These are phyloP conservation scores for Dendrocopos noguchii DNA, from an alignment of 2,113 vertebrate species.

Conservation along the genomic window DNA sequence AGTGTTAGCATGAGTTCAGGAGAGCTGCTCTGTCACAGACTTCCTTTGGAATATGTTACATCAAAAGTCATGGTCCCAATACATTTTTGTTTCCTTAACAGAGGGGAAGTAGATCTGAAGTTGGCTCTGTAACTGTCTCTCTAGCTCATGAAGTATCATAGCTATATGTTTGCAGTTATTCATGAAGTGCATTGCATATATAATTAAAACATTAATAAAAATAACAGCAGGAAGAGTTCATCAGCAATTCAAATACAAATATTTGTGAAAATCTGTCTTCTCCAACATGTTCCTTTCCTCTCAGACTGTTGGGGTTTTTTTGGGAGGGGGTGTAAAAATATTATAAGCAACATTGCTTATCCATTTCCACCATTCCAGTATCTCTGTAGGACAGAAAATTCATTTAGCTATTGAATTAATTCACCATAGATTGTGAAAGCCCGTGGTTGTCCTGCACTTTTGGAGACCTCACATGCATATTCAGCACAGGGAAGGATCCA, in stretches of 20 bases:
- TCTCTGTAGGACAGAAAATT: conserved; percentile 44
- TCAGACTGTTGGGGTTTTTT: not conserved
- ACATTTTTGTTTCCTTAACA: conserved; percentile 22
- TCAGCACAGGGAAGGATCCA: not conserved
- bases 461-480: not conserved
- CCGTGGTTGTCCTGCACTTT: not conserved
- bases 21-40: not conserved
- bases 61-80: not conserved
- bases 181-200: conserved; percentile 48
- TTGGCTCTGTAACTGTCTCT: conserved; percentile 21
- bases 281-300: conserved; percentile 51
- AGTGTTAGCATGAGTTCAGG: not conserved
- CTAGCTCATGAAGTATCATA: conserved; percentile 24
- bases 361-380: not conserved
- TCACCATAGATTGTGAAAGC: not conserved
- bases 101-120: conserved; percentile 14
- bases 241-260: conserved; percentile 70
- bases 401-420: conserved; percentile 45
- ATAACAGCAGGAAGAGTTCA: conserved; percentile 69
- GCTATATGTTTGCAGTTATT: conserved; percentile 46
- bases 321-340: not conserved
- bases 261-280: conserved; percentile 71
- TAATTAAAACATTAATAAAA: conserved; percentile 72
- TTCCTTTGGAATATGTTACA: not conserved
- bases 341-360: not conserved